Percentiles rank a stretch among this genome's conserved stretches.
Evolutionary conservation across 2,797 vertebrate genomes (phyloP).

Genomic region (Oreochromis mossambicus): DNA sequence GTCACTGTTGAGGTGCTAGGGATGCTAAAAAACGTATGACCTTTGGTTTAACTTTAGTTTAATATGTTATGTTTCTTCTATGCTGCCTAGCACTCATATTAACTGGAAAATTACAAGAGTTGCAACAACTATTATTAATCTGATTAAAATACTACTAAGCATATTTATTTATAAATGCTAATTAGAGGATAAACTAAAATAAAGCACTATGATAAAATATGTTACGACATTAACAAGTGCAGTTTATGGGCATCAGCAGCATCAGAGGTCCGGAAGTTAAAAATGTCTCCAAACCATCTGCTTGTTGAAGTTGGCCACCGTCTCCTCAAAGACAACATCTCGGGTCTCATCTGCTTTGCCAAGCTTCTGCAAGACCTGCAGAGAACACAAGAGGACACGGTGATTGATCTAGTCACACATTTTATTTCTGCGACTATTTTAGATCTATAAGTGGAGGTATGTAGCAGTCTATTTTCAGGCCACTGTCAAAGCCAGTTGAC

Average conservation of each 20-base stretch:
- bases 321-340: constrained; percentile 85
- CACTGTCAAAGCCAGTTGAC: background rate
- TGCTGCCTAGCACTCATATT: background rate
- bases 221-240: background rate
- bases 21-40: background rate
- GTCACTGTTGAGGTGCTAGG: background rate
- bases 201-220: background rate
- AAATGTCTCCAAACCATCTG: constrained; percentile 84
- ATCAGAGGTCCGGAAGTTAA: background rate
- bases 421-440: background rate
- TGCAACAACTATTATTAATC: background rate
- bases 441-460: background rate
- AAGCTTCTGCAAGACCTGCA: constrained; percentile 93
- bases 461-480: constrained; percentile 1
- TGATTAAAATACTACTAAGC: background rate
- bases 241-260: background rate
- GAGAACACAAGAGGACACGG: background rate
- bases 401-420: background rate
- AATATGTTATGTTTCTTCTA: background rate
- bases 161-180: background rate
- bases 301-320: constrained; percentile 92
- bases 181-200: background rate
- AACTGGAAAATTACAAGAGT: background rate
- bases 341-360: constrained; percentile 79
- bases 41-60: background rate